Percentiles rank a stretch among this genome's conserved stretches.
Conservation (phyloP, 2,888 invertebrate genomes). For the Aleiodes testaceus region DNA sequence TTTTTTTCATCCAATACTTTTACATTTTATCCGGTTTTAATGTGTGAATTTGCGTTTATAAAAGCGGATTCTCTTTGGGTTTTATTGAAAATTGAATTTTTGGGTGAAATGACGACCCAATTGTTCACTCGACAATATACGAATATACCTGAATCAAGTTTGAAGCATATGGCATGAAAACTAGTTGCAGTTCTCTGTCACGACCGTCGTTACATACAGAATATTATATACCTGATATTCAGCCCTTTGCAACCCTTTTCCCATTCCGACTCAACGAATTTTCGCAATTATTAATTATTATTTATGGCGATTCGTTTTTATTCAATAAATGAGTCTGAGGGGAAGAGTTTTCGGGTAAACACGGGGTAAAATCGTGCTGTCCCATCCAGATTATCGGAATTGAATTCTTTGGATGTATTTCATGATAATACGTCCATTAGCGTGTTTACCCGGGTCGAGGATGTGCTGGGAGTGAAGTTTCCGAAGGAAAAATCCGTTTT, state of each 20-base stretch:
- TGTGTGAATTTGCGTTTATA: too few relatives aligned
- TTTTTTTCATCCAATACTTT: constrained; percentile 49
- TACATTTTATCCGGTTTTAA: constrained; percentile 49
- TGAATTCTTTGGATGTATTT: constrained; percentile 23
- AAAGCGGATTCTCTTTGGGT: too few relatives aligned
- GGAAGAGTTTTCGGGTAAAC: too few relatives aligned
- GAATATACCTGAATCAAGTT: constrained; percentile 31
- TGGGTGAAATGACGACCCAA: constrained; percentile 26
- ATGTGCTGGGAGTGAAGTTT: constrained; percentile 68
- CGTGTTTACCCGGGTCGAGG: constrained; percentile 64
- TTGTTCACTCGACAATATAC: constrained; percentile 20
- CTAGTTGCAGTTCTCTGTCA: constrained; percentile 29
- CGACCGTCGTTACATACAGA: constrained; percentile 37
- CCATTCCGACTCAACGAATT: constrained; percentile 51
- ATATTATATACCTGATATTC: constrained; percentile 48
- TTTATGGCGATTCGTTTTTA: background rate
- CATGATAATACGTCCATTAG: constrained; percentile 63
- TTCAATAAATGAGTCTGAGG: too few relatives aligned
- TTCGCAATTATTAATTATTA: constrained; percentile 50
- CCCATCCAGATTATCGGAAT: constrained; percentile 13
- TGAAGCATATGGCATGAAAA: constrained; percentile 45
- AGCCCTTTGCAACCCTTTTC: constrained; percentile 51
- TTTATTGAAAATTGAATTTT: constrained; percentile 26
- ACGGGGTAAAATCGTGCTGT: constrained; percentile 29
- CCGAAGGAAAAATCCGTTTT: too few relatives aligned